Conservation (phyloP, 2,888 invertebrate species). For the Copidosoma aretas region DNA sequence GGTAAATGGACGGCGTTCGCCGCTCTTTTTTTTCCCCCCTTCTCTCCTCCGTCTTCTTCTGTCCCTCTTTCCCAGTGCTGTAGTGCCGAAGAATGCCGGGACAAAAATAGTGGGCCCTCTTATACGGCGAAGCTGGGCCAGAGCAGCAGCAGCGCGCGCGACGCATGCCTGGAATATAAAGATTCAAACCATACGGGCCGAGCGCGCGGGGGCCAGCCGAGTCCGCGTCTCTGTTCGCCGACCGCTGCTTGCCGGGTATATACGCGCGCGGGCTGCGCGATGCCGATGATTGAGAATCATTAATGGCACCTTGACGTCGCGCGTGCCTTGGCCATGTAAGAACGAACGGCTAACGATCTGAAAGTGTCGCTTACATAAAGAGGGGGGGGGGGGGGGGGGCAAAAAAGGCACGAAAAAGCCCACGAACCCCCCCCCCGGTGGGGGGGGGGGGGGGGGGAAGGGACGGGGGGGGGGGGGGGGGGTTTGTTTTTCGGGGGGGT, state of each 20-base stretch:
- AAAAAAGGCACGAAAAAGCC: background rate
- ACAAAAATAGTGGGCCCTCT: conserved; percentile 35
- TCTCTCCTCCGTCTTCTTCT: background rate
- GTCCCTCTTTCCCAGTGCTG: background rate
- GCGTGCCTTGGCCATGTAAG: conserved; percentile 28
- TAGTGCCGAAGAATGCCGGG: conserved; percentile 32
- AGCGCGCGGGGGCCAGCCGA: too few species aligned
- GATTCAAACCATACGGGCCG: conserved; percentile 26
- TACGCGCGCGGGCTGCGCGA: too few species aligned
- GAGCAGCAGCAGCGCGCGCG: conserved; percentile 18
- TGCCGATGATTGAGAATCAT: conserved; percentile 41
- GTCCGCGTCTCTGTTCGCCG: too few species aligned
- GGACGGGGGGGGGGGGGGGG: too few species aligned
- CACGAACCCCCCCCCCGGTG: too few species aligned
- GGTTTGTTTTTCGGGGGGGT: too few species aligned
- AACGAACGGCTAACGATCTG: conserved; percentile 27
- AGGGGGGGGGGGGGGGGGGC: background rate
- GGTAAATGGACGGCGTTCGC: conserved; percentile 36
- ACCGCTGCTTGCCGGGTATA: too few species aligned
- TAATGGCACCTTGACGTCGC: conserved; percentile 34
- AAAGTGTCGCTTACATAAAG: conserved; percentile 36
- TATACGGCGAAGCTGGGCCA: conserved; percentile 12
- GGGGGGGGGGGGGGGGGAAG: too few species aligned
- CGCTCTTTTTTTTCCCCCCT: conserved; percentile 19
- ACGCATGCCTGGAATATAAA: conserved; percentile 40